Base-by-base conservation (phyloP, 2,888 invertebrate species). In the Pherbina coryleti region DNA sequence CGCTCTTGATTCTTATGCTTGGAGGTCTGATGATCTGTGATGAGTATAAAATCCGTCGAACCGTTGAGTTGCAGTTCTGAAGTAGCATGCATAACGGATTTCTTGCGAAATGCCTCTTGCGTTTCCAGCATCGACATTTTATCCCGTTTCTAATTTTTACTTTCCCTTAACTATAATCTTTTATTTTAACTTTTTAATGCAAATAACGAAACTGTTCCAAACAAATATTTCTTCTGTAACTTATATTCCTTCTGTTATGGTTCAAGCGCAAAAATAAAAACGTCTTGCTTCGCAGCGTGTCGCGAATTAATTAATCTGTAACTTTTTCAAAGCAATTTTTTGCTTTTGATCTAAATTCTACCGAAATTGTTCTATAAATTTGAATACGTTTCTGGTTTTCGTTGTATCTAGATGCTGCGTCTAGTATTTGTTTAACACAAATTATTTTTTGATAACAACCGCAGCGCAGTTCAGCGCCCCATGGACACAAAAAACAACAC, bases 21-120 rank as follows among this genome's bases (percentile, higher is more conserved):
- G 11, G 84, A 82, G 4, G 88, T 86, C 70, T 86, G 85, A 80
- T 88, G 86, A 72, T 86, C 86, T 51, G 85, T 86, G n/a, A 88
- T 84, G 9, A 89, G 76, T 67, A 88, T 86, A 5, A 86, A 89
- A 51, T 88, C 90, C 31, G 85, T 85, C 3, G 88, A 88, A 75
- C 87, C 86, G 66, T 84, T 84, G 67, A 85, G 86, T 8, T 87
- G 87, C n/a, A 84, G 83, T 64, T 89, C 89, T 60, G 84, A 78
- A 5, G 82, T 83, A 66, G 86, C 82, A 77, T 83, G 82, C 37
- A 85, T 81, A 83, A 85, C 83, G 74, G 84, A 81, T 62, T 79
- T 84, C 77, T 83, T 87, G 62, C 84, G 87, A 79, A 87, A 88
- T 75, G 82, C 82, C 60, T 84, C 82, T 82, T 85, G 84, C 55